These are phyloP conservation scores for Procambarus clarkii DNA, from an alignment of 1,140 invertebrate genomes.

Conservation along the genomic window DNA sequence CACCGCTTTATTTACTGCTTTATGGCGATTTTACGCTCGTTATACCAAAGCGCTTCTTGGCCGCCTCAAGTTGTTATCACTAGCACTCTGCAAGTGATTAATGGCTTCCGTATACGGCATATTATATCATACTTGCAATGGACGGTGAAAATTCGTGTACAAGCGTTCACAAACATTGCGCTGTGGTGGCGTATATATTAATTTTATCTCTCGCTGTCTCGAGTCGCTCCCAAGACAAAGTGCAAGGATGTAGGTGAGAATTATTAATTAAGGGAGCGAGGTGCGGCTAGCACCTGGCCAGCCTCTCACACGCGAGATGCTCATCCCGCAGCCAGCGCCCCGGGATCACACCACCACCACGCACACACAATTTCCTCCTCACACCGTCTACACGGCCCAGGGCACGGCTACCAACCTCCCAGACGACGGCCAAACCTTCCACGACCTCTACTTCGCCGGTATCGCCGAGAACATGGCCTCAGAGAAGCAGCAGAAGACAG, in stretches of 20 bases:
- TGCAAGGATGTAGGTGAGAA: not conserved
- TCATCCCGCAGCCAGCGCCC: not conserved
- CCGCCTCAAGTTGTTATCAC: not conserved
- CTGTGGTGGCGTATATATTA: too few relatives aligned
- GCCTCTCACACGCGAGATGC: not conserved
- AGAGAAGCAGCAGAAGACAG: not conserved
- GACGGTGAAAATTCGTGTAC: too few relatives aligned
- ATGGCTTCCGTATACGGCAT: not conserved
- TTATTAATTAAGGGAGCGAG: not conserved
- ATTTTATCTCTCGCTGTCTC: too few relatives aligned
- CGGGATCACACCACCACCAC: not conserved
- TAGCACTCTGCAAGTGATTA: not conserved
- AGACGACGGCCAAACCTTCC: not conserved
- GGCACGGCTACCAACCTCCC: not conserved
- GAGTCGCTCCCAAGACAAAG: not conserved
- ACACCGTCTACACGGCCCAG: not conserved
- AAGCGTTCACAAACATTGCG: too few relatives aligned
- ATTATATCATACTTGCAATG: not conserved
- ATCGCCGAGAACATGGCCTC: not conserved
- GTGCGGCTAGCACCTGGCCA: not conserved
- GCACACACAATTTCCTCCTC: not conserved
- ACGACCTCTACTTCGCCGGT: not conserved
- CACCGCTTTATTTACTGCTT: not conserved
- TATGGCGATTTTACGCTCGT: slow-evolving; percentile 7
- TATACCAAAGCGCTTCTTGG: not conserved